Evolutionary conservation across 2,113 vertebrate species (phyloP).

Genomic region (Cyanoramphus novaezelandiae): DNA sequence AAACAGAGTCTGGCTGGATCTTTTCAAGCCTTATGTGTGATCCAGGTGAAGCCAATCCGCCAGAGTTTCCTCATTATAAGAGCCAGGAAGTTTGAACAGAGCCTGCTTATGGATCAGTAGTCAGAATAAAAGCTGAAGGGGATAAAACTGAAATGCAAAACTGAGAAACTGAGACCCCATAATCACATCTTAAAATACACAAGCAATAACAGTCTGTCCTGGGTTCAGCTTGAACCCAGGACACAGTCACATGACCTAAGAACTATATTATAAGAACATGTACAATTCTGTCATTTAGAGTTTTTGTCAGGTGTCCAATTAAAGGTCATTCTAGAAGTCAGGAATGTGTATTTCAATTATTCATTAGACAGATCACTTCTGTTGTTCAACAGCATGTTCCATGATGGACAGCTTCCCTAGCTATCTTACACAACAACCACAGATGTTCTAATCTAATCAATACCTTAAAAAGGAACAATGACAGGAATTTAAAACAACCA

Average conservation of each 20-base stretch:
- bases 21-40: neutral
- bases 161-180: neutral
- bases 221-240: neutral
- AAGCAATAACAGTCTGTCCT: neutral
- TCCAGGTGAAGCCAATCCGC: neutral
- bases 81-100: neutral
- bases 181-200: neutral
- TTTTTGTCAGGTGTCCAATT: neutral
- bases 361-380: neutral
- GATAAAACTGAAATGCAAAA: neutral
- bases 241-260: neutral
- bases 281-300: neutral
- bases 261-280: neutral
- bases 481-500: neutral
- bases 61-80: neutral
- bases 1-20: neutral
- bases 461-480: neutral
- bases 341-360: neutral
- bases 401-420: neutral
- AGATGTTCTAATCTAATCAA: neutral
- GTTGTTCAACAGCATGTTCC: accelerated
- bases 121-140: neutral
- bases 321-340: neutral
- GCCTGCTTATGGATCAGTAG: neutral
- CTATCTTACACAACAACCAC: neutral